phyloP scores from a whole-genome alignment of 92 coral and sea anemone species.

The Phenganax marumi region DNA sequence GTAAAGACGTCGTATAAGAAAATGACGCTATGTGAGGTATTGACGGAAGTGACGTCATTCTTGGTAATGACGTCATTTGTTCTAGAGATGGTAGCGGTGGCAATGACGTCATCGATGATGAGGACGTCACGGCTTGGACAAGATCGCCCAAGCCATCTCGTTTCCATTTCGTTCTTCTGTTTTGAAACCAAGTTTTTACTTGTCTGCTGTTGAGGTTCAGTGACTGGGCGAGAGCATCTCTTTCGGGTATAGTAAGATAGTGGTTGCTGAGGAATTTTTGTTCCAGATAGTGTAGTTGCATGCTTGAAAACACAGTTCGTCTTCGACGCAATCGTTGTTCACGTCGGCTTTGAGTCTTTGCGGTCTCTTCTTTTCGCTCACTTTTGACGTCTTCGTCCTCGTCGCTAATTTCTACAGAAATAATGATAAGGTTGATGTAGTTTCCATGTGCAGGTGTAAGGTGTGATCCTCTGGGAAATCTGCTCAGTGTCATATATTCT shows the following conservation, averaged over 20 bases:
- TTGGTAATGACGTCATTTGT: not conserved
- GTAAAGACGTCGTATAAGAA: conserved; percentile 9
- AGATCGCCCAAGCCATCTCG: conserved; percentile 96
- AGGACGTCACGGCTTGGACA: conserved; percentile 68
- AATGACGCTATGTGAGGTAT: not conserved
- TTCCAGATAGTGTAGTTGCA: conserved; percentile 90
- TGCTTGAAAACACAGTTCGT: conserved; percentile 94
- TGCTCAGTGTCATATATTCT: too few species aligned
- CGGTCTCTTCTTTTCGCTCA: not conserved
- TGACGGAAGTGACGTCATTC: not conserved
- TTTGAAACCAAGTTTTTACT: conserved; percentile 99
- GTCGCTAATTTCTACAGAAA: conserved; percentile 15
- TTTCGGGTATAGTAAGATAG: conserved; percentile 92
- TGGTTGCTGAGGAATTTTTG: conserved; percentile 96
- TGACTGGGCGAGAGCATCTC: conserved; percentile 94
- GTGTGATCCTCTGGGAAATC: too few species aligned
- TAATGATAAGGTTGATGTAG: too few species aligned
- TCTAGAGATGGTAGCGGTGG: not conserved
- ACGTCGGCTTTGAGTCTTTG: conserved; percentile 6
- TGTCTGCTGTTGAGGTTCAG: conserved; percentile 91
- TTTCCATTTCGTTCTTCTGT: conserved; percentile 97
- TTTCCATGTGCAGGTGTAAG: too few species aligned
- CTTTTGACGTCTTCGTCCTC: conserved; percentile 7
- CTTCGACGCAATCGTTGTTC: conserved; percentile 61
- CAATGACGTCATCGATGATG: conserved; percentile 4